Percentiles rank a stretch among this genome's conserved stretches.
Evolutionary conservation across 1,140 invertebrate genomes (phyloP).

Genomic region (Papilio dardanus): DNA sequence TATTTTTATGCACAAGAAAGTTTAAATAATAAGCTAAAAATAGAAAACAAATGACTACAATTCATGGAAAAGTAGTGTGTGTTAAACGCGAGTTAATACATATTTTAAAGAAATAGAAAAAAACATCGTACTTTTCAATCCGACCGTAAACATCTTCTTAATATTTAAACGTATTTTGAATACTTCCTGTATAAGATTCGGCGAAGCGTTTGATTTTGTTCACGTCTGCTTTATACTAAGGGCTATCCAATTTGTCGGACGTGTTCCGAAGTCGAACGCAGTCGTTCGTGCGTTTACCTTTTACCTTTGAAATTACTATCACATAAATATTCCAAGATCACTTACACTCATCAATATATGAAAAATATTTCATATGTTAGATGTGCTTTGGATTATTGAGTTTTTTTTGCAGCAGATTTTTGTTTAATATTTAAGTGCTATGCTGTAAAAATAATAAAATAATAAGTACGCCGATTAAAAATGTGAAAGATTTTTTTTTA

Average conservation of each 20-base stretch:
- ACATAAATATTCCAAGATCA: slow-evolving; percentile 17
- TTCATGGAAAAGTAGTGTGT: no score
- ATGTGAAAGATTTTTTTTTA: no score
- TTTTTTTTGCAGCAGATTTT: no score
- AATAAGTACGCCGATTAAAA: no score
- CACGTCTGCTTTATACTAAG: background rate
- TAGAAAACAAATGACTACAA: no score
- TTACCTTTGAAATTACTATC: background rate
- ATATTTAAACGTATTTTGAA: background rate
- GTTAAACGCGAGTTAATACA: background rate
- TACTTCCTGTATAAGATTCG: background rate
- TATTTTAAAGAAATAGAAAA: no score
- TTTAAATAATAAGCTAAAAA: no score
- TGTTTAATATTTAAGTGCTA: no score
- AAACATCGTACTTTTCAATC: background rate
- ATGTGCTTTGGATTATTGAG: no score
- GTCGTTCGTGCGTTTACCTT: background rate
- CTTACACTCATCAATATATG: background rate
- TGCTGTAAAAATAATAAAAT: no score
- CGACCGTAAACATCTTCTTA: background rate
- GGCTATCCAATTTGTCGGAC: background rate
- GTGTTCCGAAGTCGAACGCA: background rate
- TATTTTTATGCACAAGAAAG: no score
- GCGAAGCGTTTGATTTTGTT: background rate
- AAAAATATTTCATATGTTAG: no score